A percentile compares a stretch with the other conserved stretches of the same genome.
phyloP scores from a whole-genome alignment of 2,888 invertebrate genomes.

The Argyresthia goedartella region DNA sequence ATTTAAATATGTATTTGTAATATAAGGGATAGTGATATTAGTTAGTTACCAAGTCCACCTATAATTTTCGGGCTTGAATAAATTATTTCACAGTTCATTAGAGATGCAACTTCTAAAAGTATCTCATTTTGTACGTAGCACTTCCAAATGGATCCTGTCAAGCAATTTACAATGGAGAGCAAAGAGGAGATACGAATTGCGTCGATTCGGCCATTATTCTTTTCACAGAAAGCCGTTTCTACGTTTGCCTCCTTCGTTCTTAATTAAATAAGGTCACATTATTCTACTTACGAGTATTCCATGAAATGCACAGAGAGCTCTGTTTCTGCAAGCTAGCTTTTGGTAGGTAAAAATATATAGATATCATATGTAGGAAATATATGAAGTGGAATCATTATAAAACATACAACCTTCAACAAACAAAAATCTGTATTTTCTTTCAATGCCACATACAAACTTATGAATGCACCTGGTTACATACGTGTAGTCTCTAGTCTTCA shows the following conservation, averaged over 20 bases:
- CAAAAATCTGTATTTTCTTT: too few species aligned
- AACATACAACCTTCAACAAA: too few species aligned
- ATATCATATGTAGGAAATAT: too few species aligned
- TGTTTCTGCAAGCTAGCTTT: too few species aligned
- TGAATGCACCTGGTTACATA: too few species aligned
- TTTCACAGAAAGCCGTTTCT: neutral
- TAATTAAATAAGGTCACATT: neutral
- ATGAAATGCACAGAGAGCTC: too few species aligned
- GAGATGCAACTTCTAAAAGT: neutral
- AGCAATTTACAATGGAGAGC: constrained; percentile 2
- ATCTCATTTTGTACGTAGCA: neutral
- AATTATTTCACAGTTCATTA: neutral
- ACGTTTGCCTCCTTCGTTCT: neutral
- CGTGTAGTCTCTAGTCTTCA: too few species aligned
- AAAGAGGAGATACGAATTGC: neutral
- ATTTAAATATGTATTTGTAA: too few species aligned
- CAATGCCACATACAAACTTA: too few species aligned
- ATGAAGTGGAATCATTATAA: too few species aligned
- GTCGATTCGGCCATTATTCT: neutral
- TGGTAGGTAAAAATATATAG: too few species aligned
- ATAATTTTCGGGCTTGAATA: neutral
- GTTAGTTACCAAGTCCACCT: neutral
- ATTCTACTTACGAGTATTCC: neutral
- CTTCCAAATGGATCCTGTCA: constrained; percentile 1
- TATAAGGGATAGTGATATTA: too few species aligned